Conservation (phyloP, 1,140 invertebrate genomes). For the Conus betulinus region DNA sequence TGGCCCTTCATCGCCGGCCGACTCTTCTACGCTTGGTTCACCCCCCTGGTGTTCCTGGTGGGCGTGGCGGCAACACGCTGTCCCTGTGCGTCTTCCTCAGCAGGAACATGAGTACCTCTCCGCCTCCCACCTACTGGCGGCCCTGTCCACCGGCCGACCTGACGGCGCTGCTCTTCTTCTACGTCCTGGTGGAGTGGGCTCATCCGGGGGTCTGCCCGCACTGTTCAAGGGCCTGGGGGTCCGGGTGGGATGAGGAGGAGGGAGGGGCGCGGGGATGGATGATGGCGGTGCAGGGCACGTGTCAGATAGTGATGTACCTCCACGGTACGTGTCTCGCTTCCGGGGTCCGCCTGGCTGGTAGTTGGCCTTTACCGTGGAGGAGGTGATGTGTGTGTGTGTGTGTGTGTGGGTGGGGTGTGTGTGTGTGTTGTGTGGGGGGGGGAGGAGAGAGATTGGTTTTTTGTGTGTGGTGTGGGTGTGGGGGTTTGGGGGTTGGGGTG, state of each 20-base stretch:
- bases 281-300: constrained; percentile 58
- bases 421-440: too few species aligned
- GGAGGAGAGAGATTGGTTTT: too few species aligned
- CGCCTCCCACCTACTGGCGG: constrained; percentile 66
- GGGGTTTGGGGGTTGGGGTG: too few species aligned
- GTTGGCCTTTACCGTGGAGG: constrained; percentile 68
- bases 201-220: constrained; percentile 46
- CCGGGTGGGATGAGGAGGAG: neutral
- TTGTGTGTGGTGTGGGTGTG: too few species aligned
- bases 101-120: constrained; percentile 59
- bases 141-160: constrained; percentile 67
- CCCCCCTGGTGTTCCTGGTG: constrained; percentile 54
- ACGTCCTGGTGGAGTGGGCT: constrained; percentile 70
- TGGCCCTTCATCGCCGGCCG: constrained; percentile 32
- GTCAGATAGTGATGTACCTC: constrained; percentile 64
- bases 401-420: neutral
- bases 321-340: constrained; percentile 66
- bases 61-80: constrained; percentile 64
- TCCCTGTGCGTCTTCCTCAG: constrained; percentile 65
- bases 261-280: neutral
- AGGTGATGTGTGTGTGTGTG: constrained; percentile 26
- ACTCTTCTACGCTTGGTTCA: constrained; percentile 59
- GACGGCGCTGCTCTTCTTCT: constrained; percentile 60
- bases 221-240: constrained; percentile 28
- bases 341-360: constrained; percentile 69